Evolutionary conservation across 2,113 vertebrate genomes (phyloP), one percentile per base, ranked within the genome.

Genomic region (Gobio gobio): DNA sequence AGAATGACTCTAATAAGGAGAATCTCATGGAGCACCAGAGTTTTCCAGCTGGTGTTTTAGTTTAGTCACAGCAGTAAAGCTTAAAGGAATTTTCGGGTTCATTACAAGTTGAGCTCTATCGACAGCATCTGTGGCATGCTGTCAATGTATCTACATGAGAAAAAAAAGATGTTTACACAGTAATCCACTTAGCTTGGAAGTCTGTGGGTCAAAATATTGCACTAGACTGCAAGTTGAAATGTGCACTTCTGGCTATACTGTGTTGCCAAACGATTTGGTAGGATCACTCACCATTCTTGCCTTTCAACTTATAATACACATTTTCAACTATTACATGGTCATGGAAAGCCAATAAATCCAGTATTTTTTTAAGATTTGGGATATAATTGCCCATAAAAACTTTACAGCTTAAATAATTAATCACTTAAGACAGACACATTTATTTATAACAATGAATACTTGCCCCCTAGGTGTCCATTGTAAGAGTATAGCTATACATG

Each of bases 1-100:
- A 33, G 16, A 18, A 45, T 81, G 14, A 3, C 24, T 66, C 59
- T 64, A 64, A 61, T 80, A 79, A 63, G 63, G 10, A 45, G 24
- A 51, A 22, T 81, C 2, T 49, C 9, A 13, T 51, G 45, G 18
- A 51, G 43, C 40, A 49, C 24, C 18, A 24, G 33, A 14, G 22
- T 26, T 22, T 45, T 45, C 58, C 78, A 82, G 80, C 80, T 82
- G 80, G 16, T 81, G 78, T 81, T 81, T 66, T 81, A 29, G 63
- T 26, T 81, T 51, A 2, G 20, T 6, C 64, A 12, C 80, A 82
- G 80, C 64, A 43, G 64, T 82, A 7, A 70, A 72, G 63, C 80
- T 72, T 72, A 36, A 33, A 82, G 80, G 29, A 72, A 72, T 82
- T 82, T 70, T 29, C 5, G 12, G 47, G 47, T 72, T 72, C 29